Evolutionary conservation across 2,888 invertebrate genomes (phyloP), one percentile per base, ranked within the genome.

Genomic region (Drosophila mayaguana): DNA sequence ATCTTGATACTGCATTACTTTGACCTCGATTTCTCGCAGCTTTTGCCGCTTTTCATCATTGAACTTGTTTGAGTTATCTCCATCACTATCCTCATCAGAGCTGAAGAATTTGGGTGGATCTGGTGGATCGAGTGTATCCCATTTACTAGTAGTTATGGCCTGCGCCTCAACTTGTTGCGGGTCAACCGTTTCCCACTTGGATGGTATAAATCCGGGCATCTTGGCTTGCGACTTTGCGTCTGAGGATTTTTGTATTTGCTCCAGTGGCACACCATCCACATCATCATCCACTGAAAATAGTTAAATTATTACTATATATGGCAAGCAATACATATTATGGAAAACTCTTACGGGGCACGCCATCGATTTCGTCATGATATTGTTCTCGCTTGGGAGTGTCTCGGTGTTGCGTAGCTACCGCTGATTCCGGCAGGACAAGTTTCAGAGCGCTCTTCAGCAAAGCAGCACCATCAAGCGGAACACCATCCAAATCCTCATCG

Each of bases 161-260:
- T 96, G 95, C 7, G 95, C 96, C 92, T 97, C 96, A 9, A 95
- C 94, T 91, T 96, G 95, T 85, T 96, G 96, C 28, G 98, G 97
- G 93, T 98, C 98, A 28, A 99, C 97, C 50, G 96, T 97, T 94
- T 99, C 98, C 99, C 99, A 99, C 92, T 98, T 97, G 2, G 98
- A 98, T 11, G 97, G 97, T 65, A 98, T 96, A 93, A 98, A 97
- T 16, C 95, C 95, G 1, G 95, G 95, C 68, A 95, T 46, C 65
- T 91, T 91, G 0, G 72, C 62, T 36, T 80, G 75, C 5, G 73
- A 34, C 18, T 77, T 89, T 28, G 61, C 69, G 89, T 75, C 85
- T n/a, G 32, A n/a, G n/a, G 60, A n/a, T 25, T 61, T 65, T 3
- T 60, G 59, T 8, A 50, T 32, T 48, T 93, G 93, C 75, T 95